Conservation (phyloP, 2,888 invertebrate genomes). For the Synergus gifuensis region DNA sequence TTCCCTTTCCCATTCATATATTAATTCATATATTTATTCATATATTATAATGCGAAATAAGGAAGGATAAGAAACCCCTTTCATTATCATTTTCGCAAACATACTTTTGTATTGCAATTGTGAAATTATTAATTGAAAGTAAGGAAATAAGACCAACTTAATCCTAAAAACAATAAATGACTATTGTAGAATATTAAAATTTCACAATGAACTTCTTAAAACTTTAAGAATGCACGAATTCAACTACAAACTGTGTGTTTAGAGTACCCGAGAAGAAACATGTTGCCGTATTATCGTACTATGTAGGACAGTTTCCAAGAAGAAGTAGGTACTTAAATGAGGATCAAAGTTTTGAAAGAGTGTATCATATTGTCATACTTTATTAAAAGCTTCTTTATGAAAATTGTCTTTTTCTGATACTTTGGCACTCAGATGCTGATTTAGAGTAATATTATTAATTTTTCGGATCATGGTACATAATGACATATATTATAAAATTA, state of each 20-base stretch:
- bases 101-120: neutral
- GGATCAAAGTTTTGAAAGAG: conserved; percentile 23
- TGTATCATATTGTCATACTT: conserved; percentile 12
- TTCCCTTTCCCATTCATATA: no score
- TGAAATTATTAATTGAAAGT: neutral
- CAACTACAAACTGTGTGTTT: conserved; percentile 5
- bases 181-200: neutral
- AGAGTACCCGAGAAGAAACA: neutral
- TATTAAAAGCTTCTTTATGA: conserved; percentile 11
- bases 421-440: neutral
- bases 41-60: no score
- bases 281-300: conserved; percentile 9
- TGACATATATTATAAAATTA: no score
- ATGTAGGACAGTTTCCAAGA: neutral
- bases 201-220: neutral
- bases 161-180: neutral
- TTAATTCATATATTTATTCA: no score
- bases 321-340: neutral
- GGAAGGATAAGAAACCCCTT: no score
- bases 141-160: neutral
- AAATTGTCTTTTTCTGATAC: neutral
- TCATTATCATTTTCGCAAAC: neutral
- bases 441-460: no score
- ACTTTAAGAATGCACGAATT: neutral
- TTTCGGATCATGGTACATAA: neutral